Base-by-base conservation (phyloP, 2,113 vertebrate genomes). In the Hypanus sabinus region DNA sequence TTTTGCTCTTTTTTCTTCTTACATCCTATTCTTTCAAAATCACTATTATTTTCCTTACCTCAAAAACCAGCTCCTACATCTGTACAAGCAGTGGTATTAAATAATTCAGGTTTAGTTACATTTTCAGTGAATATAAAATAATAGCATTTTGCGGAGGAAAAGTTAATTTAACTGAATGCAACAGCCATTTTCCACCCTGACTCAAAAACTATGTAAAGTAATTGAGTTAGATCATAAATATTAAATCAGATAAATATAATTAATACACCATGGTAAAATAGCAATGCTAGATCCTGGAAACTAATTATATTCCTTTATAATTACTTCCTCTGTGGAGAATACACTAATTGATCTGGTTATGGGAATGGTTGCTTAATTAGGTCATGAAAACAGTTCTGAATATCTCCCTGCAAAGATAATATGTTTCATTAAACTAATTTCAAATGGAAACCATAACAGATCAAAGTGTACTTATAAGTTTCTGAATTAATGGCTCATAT, bases 381-480 rank as follows among this genome's bases (percentile, higher is more conserved):
- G 8, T 93, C 36, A 30, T 46, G 33, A 30, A 93, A 93, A 12
- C 36, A 73, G 20, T 93, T 70, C 70, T 73, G 70, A 73, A 73
- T 73, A 93, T 93, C 91, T 73, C 57, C 9, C 36, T 93, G 24
- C 22, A 93, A 93, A 70, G 90, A 71, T 92, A 92, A 46, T 91
- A 36, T 91, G n/a, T 71, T 30, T 73, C 70, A 55, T 71, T 27
- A 73, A 90, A 75, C 70, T 55, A 16, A 93, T 93, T 93, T 73
- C 91, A 46, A 55, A 75, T 75, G 70, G 68, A 93, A 93, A 93
- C 68, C 46, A 16, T 93, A 73, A 93, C 70, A 55, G 10, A 55
- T 93, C 91, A 73, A 93, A 93, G 71, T 73, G 33, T 27, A 46
- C 68, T 73, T 73, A 93, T 12, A 71, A 38, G 24, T 70, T 55